Base-by-base conservation (phyloP, 1,140 invertebrate species). In the Drosophila fuyamai region DNA sequence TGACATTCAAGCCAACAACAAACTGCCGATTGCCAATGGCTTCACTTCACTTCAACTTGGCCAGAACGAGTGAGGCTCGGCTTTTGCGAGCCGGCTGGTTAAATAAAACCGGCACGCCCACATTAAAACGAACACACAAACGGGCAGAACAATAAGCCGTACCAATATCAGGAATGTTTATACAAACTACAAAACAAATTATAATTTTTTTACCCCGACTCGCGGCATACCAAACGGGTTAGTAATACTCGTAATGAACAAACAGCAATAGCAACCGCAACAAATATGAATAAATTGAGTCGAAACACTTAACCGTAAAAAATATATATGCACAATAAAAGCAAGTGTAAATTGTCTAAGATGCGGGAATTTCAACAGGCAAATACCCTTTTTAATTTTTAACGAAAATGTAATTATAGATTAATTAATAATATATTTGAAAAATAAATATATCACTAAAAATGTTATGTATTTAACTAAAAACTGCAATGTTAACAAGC, bases 161-260 rank as follows among this genome's bases (percentile, higher is more conserved):
- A 29, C 53, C 68, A 71, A 58, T 71, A 71, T 48, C 71, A 66
- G 54, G 72, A 76, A 76, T 76, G 51, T 67, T 43, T 76, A 43
- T 67, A 71, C 51, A 59, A 73, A 81, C 78, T 50, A 67, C 62
- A 76, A 56, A 76, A 76, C 61, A 76, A 77, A 76, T 76, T 68
- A 81, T 65, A n/a, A 56, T 75, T 46, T 65, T 65, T 55, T 50
- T 50, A 16, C 18, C 13, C 23, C 54, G 27, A 65, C 57, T 61
- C 55, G 47, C 60, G 54, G 79, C 79, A 81, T 81, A 57, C 79
- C 79, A 81, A 81, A 61, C 79, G 41, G 61, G 67, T 81, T 81
- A 81, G 79, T 81, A 81, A 81, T 74, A 43, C 63, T 29, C 44
- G 54, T 62, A 77, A 77, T 70, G 46, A 70, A 77, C 41, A 56